Evolutionary conservation across 2,113 vertebrate species (phyloP).

Genomic region (Tricholaema leucomelas): DNA sequence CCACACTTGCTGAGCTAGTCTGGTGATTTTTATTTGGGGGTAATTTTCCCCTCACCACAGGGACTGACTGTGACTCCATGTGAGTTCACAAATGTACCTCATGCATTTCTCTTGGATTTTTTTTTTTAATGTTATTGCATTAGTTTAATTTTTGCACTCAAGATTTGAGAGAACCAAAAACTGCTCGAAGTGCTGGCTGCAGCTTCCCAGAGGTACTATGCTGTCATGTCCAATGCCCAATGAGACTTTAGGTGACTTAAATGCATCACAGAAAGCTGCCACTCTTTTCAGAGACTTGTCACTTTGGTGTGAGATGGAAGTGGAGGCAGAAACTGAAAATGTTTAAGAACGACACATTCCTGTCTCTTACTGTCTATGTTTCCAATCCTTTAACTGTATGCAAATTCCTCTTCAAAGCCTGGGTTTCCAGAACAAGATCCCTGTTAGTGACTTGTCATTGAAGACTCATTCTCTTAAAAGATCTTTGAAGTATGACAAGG

Average conservation of each 20-base stretch:
- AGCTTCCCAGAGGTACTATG: neutral
- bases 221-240: neutral
- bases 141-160: neutral
- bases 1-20: too few relatives aligned
- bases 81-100: neutral
- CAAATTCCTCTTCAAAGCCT: neutral
- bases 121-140: neutral
- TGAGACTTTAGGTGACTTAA: slow-evolving; percentile 30
- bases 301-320: neutral
- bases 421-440: neutral
- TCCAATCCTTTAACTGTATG: neutral
- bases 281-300: neutral
- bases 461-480: neutral
- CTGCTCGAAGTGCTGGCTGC: neutral
- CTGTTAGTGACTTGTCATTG: neutral
- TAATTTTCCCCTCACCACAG: too few relatives aligned
- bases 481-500: neutral
- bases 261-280: neutral
- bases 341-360: neutral
- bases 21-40: too few relatives aligned
- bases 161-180: neutral
- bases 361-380: neutral
- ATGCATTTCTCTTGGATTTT: neutral
- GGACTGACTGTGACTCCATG: neutral
- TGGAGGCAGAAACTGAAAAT: neutral